Base-by-base conservation (phyloP, 2,797 vertebrate genomes). In the Cuniculus paca region DNA sequence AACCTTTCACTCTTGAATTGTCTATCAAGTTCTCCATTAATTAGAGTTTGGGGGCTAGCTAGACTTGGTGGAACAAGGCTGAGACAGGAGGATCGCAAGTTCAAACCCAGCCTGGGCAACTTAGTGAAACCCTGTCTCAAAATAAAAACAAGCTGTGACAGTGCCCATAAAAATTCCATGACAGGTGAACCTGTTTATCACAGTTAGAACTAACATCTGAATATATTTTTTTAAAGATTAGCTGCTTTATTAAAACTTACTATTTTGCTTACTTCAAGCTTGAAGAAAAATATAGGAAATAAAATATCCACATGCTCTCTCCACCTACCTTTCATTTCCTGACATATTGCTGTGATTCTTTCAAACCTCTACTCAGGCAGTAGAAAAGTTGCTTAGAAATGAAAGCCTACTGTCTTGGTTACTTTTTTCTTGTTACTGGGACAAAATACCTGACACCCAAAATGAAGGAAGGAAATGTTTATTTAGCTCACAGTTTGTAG, bases 251-350 rank as follows among this genome's bases (percentile, higher is more conserved):
- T 82, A 70, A 61, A 86, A 19, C 68, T 8, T 72, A 42, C n/a
- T 70, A 45, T 45, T 72, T 42, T 19, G 26, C 54, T 48, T 70
- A 72, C 89, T 92, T 75, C 45, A 82, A 72, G 31, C 68, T 82
- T 97, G 22, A 86, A 94, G 42, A 85, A 89, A 85, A 48, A 56
- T 81, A 42, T 9, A 63, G 39, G 82, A 96, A 94, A 75, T 68
- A 54, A 90, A 88, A 84, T 90, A 81, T 39, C 42, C 13, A 28
- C 28, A 13, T 70, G 52, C 45, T 94, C 11, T 94, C 11, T 39
- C 56, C 52, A 68, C 11, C 16, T n/a, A 56, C 1, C 52, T 60
- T 88, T 88, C 34, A 75, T 8, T 92, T 96, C 11, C 50, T 82
- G 24, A 60, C 34, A 63, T 95, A 61, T 96, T 91, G 22, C 26